Base-by-base conservation (phyloP, 2,888 invertebrate genomes). In the Serripes groenlandicus region DNA sequence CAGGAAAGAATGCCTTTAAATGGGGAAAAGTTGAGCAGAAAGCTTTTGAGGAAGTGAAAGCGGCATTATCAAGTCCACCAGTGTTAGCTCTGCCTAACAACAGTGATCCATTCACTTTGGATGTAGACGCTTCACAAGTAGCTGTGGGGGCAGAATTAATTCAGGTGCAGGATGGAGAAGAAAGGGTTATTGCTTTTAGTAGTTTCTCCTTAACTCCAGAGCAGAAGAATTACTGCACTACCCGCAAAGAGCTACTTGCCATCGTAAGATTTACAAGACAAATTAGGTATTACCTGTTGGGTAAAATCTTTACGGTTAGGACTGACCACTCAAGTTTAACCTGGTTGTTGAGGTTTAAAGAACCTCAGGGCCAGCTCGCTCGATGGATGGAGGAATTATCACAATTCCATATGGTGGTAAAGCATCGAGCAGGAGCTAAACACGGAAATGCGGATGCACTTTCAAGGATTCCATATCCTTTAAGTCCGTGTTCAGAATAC, bases 381-480 rank as follows among this genome's bases (percentile, higher is more conserved):
- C 35, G 83, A 21, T 86, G 87, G 89, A 60, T 85, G 23, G 87
- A 85, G 42, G 85, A 85, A 54, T 42, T 88, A 7, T 66, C 72
- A 0, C 83, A 87, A 62, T 88, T 78, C 66, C 54, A 83, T 32
- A 79, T 88, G 85, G n/a, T 52, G 3, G 68, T 87, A 3, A 30
- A 78, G 60, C 83, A 83, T 30, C 66, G 83, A 2, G 23, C 62
- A 28, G 75, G 80, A 2, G 35, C 30, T n/a, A 35, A 68, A 52
- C 75, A 79, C 58, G 35, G 23, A 0, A 78, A 84, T 68, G 80
- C 75, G 5, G 79, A 83, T 64, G 80, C 74, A 0, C 64, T 83
- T 7, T 83, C 83, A 2, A 69, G 75, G 11, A 52, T 28, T 35
- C 73, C 73, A 21, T 69, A 73, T 21, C 42, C 32, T 18, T n/a